Percentiles rank a stretch among this genome's conserved stretches.
Evolutionary conservation across 2,113 vertebrate species (phyloP).

Genomic region (Notiomystis cincta): DNA sequence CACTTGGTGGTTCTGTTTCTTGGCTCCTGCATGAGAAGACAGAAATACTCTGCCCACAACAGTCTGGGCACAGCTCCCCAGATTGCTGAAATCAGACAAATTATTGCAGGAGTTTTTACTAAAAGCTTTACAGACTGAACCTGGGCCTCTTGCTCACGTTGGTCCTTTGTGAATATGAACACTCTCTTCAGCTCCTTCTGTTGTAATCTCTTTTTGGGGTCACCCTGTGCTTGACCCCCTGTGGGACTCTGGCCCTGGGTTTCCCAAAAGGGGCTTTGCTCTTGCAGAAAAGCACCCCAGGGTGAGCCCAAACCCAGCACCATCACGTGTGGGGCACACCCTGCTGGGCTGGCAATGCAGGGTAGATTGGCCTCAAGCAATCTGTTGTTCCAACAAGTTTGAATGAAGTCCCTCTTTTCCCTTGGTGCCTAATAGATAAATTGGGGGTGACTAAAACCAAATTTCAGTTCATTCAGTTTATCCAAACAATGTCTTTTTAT

Average conservation of each 20-base stretch:
- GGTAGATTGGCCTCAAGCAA: background rate
- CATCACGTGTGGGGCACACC: fast-evolving
- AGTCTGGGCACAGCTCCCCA: fast-evolving
- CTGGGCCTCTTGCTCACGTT: fast-evolving
- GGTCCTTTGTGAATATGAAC: background rate
- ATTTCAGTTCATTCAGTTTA: slow-evolving; percentile 3
- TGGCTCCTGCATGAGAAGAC: background rate
- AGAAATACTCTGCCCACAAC: background rate
- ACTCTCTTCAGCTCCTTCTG: background rate
- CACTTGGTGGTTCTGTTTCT: background rate
- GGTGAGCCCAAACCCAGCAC: background rate
- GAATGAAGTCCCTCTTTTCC: slow-evolving; percentile 26
- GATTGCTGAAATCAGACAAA: background rate
- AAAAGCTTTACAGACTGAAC: background rate
- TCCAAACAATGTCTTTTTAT: slow-evolving; percentile 4
- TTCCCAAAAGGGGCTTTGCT: background rate
- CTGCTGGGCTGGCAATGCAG: background rate
- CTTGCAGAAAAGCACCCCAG: background rate
- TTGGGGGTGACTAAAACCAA: slow-evolving; percentile 28
- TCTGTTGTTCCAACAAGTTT: background rate
- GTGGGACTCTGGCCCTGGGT: background rate
- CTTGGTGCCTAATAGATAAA: slow-evolving; percentile 32
- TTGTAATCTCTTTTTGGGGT: background rate
- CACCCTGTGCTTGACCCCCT: background rate
- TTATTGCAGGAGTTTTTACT: background rate